Evolutionary conservation across 1,140 invertebrate species (phyloP), one percentile per base, ranked within the genome.

Genomic region (Pachypsylla venusta): DNA sequence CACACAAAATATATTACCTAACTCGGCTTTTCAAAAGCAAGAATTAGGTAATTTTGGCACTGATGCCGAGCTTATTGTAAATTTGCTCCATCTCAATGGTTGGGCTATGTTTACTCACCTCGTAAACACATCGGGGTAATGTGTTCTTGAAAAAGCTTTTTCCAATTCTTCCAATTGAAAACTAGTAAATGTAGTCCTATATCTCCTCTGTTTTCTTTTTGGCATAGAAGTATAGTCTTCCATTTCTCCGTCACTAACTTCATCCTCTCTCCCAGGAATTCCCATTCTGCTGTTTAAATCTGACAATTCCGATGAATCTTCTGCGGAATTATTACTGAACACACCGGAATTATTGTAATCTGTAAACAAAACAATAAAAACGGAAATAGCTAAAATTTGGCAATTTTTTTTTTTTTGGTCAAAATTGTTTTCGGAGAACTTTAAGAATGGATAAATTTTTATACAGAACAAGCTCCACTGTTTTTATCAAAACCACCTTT

Each of bases 91-190:
- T n/a, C n/a, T n/a, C n/a, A n/a, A n/a, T n/a, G n/a, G n/a, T n/a
- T n/a, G n/a, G n/a, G n/a, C n/a, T n/a, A n/a, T n/a, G n/a, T n/a
- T n/a, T n/a, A 25, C 48, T 25, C 77, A 96, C 87, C 93, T 87
- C 22, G 92, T 97, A 74, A 97, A 98, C 0, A 98, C 93, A 74
- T 98, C 94, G 19, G 94, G 94, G 74, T 97, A 98, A 74, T 98
- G 94, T 2, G 93, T 97, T 66, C 93, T 82, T 0, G 91, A 87
- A 73, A 98, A 98, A 0, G 93, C 93, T 71, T 96, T 97, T 71
- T 98, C 94, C 61, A 98, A 75, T 73, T 98, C 94, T 69, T 97
- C 93, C 57, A 98, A 75, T 72, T 97, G 93, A 69, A 90, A 93
- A 67, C 88, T 92, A 5, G 91, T 95, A 73, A 95, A 95, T 30